Percentiles rank a stretch among this genome's conserved stretches.
Conservation (phyloP, 2,113 vertebrate genomes). For the Tenrec ecaudatus region DNA sequence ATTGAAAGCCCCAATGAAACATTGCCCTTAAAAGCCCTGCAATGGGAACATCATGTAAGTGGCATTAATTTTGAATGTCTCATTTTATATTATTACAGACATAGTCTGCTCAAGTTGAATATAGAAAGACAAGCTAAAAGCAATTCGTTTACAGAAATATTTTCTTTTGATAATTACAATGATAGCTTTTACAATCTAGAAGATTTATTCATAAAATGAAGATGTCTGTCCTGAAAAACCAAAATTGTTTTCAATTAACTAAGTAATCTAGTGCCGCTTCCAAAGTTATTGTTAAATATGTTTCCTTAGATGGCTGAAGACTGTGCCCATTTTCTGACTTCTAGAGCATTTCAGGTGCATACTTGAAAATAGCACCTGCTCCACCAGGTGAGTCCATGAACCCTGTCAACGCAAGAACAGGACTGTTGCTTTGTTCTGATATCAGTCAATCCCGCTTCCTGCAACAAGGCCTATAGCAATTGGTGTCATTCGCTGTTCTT, state of each 20-base stretch:
- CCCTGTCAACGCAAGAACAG: neutral
- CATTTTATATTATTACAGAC: neutral
- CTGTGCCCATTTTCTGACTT: neutral
- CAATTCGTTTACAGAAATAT: neutral
- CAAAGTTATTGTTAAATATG: neutral
- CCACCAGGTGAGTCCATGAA: neutral
- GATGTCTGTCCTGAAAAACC: neutral
- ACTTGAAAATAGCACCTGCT: neutral
- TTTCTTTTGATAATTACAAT: neutral
- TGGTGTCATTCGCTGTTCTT: neutral
- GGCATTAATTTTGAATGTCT: neutral
- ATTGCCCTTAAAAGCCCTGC: neutral
- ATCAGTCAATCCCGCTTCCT: neutral
- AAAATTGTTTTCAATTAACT: neutral
- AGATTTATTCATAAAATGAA: neutral
- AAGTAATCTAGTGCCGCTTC: neutral
- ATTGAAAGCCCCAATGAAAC: neutral
- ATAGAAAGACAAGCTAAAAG: neutral
- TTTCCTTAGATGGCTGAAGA: neutral
- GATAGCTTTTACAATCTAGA: neutral
- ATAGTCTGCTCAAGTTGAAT: neutral
- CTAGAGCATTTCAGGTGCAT: rapidly evolving
- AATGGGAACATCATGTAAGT: neutral
- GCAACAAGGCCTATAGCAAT: neutral
- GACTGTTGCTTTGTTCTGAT: neutral